Base-by-base conservation (phyloP, 2,797 vertebrate species). In the Cyprinodon diabolis region DNA sequence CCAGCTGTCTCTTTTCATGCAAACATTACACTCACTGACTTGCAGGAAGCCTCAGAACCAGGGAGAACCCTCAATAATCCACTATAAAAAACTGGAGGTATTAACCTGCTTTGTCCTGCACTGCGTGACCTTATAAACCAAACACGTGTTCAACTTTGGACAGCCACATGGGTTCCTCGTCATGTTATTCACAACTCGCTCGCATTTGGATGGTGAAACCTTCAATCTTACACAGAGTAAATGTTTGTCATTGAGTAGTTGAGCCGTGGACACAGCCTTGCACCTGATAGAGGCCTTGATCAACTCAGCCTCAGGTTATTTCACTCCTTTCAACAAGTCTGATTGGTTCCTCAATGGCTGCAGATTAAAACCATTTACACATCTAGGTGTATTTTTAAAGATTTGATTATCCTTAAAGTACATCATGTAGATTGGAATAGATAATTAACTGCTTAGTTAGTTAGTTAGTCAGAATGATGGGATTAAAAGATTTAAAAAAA, bases 201-300 rank as follows among this genome's bases (percentile, higher is more conserved):
- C 2, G 4, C 52, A 45, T 10, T 2, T 10, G 6, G 40, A 40
- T n/a, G n/a, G 65, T 6, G n/a, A 66, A 84, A 77, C 76, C 76
- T 80, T 79, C 72, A 85, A 37, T 21, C 2, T 14, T 80, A 43
- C 9, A 54, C 51, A 74, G 74, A 66, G 51, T 35, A 21, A 25
- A 13, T 23, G 70, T 78, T 68, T 72, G 72, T 66, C 76, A 81
- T 19, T 84, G 80, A 21, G 54, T 48, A 35, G 58, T 57, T 49
- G 10, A 52, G 58, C 83, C 80, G 57, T 56, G 68, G 45, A 55
- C 17, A 13, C 3, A 84, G 66, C 86, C 82, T 86, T 86, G 82
- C 0, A 63, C 40, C 58, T 8, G 35, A 12, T 37, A 23, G 19
- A 21, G n/a, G 52, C 72, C 80, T 71, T 76, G 66, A 76, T 72